Conservation (phyloP, 1,140 invertebrate genomes). For the Pissodes strobi region DNA sequence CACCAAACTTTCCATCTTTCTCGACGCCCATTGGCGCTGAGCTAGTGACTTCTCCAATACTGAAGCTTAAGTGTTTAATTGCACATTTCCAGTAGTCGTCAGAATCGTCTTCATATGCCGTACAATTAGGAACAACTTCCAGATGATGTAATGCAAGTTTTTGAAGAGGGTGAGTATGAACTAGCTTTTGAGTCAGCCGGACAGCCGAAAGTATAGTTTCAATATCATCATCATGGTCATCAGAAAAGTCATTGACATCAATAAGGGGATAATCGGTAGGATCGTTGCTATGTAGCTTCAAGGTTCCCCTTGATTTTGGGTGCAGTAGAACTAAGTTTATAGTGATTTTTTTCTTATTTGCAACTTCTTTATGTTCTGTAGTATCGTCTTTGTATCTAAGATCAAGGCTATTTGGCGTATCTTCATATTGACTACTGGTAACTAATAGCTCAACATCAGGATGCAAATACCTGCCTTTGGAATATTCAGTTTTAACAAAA, state of each 20-base stretch:
- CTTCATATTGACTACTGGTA: conserved; percentile 14
- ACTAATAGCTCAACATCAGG: conserved; percentile 62
- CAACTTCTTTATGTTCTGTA: too few relatives aligned
- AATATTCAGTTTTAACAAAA: conserved; percentile 55
- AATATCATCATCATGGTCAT: conserved; percentile 57
- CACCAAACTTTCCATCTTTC: conserved; percentile 70
- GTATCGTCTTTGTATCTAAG: too few relatives aligned
- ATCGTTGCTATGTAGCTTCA: conserved; percentile 63
- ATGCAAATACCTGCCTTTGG: conserved; percentile 49
- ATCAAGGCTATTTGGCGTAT: too few relatives aligned
- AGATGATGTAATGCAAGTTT: conserved; percentile 33
- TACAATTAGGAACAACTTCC: conserved; percentile 38
- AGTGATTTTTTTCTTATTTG: conserved; percentile 19
- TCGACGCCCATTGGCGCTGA: conserved; percentile 71
- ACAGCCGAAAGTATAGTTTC: conserved; percentile 42
- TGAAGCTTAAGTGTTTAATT: conserved; percentile 12
- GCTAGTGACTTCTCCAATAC: conserved; percentile 26
- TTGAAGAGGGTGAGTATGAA: conserved; percentile 35
- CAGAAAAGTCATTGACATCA: conserved; percentile 66
- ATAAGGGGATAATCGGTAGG: conserved; percentile 68
- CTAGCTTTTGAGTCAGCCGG: conserved; percentile 31
- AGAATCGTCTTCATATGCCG: conserved; percentile 32
- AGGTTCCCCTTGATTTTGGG: conserved; percentile 69
- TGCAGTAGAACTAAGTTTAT: conserved; percentile 69
- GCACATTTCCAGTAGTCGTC: conserved; percentile 48